phyloP scores from a whole-genome alignment of 1,140 invertebrate genomes.

The Goniozus legneri region DNA sequence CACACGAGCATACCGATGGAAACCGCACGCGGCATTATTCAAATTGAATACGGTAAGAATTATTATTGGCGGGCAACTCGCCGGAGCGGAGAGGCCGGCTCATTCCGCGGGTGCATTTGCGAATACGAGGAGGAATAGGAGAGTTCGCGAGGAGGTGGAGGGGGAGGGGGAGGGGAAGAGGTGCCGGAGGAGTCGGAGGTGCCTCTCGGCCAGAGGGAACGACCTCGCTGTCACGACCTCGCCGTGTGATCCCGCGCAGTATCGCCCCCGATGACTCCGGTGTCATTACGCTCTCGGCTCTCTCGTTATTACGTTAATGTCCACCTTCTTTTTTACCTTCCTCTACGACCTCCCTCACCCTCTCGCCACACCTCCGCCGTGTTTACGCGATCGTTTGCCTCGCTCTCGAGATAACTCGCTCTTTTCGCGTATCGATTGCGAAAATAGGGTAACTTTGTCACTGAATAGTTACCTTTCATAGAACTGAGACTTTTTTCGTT shows the following conservation, averaged over 20 bases:
- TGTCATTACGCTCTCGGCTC: constrained; percentile 35
- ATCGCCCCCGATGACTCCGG: constrained; percentile 35
- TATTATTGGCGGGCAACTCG: constrained; percentile 47
- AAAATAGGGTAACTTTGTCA: too few species aligned
- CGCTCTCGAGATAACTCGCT: too few species aligned
- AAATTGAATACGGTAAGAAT: constrained; percentile 53
- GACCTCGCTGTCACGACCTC: constrained; percentile 32
- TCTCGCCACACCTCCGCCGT: not conserved
- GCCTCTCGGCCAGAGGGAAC: constrained; percentile 23
- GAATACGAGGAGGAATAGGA: constrained; percentile 21
- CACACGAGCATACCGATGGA: constrained; percentile 46
- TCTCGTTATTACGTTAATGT: constrained; percentile 36
- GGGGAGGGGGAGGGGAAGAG: constrained; percentile 16
- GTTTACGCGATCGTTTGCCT: too few species aligned
- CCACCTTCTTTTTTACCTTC: constrained; percentile 23
- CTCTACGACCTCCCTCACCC: not conserved
- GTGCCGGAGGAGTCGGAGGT: too few species aligned
- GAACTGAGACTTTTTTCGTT: too few species aligned
- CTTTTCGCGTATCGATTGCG: too few species aligned
- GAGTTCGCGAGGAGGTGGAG: constrained; percentile 21
- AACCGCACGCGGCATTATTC: constrained; percentile 53
- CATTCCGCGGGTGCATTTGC: constrained; percentile 40
- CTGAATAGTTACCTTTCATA: too few species aligned
- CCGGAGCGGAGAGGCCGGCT: constrained; percentile 27
- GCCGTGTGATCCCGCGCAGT: constrained; percentile 27